Percentiles rank a stretch among this genome's conserved stretches.
Evolutionary conservation across 2,888 invertebrate genomes (phyloP).

Genomic region (Melieria picta): DNA sequence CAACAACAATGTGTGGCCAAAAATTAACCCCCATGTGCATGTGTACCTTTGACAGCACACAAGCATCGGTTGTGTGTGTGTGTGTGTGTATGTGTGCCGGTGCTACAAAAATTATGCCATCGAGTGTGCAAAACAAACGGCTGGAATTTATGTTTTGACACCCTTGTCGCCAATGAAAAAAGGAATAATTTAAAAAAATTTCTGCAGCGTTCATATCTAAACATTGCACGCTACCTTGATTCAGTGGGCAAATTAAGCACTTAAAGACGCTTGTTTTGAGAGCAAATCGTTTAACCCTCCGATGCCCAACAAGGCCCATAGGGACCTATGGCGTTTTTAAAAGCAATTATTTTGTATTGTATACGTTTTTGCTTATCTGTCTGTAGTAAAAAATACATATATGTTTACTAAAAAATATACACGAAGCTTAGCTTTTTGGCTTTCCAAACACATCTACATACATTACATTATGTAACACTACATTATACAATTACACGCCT

Average conservation of each 20-base stretch:
- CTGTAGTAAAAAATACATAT: too few species aligned
- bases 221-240: background rate
- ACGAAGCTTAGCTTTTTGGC: too few species aligned
- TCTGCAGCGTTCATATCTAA: background rate
- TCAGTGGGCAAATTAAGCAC: background rate
- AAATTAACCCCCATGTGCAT: slow-evolving; percentile 29
- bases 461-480: too few species aligned
- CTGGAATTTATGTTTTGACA: slow-evolving; percentile 40
- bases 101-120: slow-evolving; percentile 8
- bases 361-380: too few species aligned
- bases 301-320: too few species aligned
- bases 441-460: too few species aligned
- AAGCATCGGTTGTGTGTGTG: background rate
- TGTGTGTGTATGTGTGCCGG: background rate
- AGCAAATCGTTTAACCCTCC: background rate
- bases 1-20: slow-evolving; percentile 21
- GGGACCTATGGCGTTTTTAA: too few species aligned
- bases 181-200: too few species aligned
- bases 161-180: slow-evolving; percentile 32
- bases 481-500: too few species aligned
- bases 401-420: too few species aligned
- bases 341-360: too few species aligned
- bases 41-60: background rate
- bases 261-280: background rate
- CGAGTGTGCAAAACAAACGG: slow-evolving; percentile 21